Conservation (phyloP, 1,140 invertebrate genomes). For the Drosophila novamexicana region DNA sequence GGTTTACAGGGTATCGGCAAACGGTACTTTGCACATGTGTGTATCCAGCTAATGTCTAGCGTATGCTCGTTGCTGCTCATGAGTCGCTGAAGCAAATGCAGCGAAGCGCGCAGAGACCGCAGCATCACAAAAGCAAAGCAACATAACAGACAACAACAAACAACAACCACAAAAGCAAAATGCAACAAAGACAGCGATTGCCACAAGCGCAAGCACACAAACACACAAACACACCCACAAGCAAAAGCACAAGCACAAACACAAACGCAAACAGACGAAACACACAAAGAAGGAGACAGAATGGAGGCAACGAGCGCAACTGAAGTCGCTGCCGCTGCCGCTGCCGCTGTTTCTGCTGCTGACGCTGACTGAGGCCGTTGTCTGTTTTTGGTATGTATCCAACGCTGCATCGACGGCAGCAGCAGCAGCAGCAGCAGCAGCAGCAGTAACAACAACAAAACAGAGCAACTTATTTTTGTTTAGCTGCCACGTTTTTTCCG, state of each 20-base stretch:
- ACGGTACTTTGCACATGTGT: constrained; percentile 7
- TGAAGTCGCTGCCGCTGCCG: constrained; percentile 21
- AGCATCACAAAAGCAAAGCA: constrained; percentile 44
- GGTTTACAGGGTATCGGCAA: not conserved
- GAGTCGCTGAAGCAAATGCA: constrained; percentile 36
- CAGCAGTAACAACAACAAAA: constrained; percentile 43
- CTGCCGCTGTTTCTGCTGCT: constrained; percentile 11
- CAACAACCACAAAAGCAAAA: constrained; percentile 28
- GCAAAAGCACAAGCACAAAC: constrained; percentile 3
- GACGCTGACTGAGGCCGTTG: constrained; percentile 44
- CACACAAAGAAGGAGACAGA: constrained; percentile 42
- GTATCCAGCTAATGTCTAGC: constrained; percentile 15
- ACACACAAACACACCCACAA: constrained; percentile 12
- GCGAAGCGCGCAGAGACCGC: constrained; percentile 37
- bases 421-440: constrained; percentile 27
- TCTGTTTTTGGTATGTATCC: constrained; percentile 64
- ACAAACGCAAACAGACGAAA: constrained; percentile 23
- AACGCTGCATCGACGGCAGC: constrained; percentile 46
- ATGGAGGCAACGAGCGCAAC: constrained; percentile 44
- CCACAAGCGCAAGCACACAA: constrained; percentile 36
- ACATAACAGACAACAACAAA: constrained; percentile 53
- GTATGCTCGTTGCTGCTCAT: constrained; percentile 31
- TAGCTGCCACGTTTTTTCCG: constrained; percentile 67
- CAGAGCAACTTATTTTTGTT: constrained; percentile 67
- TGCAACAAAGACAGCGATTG: constrained; percentile 28